Base-by-base conservation (phyloP, 1,140 invertebrate genomes). In the Caenorhabditis brenneri region DNA sequence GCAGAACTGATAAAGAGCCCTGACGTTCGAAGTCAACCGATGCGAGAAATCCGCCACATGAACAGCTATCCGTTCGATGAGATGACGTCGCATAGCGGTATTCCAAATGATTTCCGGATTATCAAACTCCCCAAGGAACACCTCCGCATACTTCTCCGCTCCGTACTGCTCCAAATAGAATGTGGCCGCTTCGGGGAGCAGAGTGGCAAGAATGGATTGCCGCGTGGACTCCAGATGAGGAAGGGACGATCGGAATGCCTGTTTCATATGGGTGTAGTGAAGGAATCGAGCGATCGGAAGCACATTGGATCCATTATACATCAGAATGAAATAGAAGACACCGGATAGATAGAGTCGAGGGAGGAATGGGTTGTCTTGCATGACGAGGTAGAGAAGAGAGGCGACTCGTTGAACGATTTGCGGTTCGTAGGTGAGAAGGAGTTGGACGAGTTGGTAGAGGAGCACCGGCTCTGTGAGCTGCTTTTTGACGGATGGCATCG, bases 221-320 rank as follows among this genome's bases (percentile, higher is more conserved):
- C 29, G 87, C 82, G 53, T 90, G 86, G 48, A 86, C 24, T 84
- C 90, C 85, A 49, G 89, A 92, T 39, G 91, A 87, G 39, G 87
- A 80, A 80, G 91, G 16, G 87, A 79, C 6, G 88, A 89, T 16
- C 89, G 83, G 89, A 97, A 98, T 0, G 96, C 96, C 92, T 94
- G 97, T 90, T 96, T 96, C 90, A 95, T 94, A 91, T 99, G 97
- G 16, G 97, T 97, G 74, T 97, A 92, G 89, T 98, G 94, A 27
- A 99, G 93, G 91, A 99, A 97, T 87, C 94, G 93, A 0, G 97
- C 97, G 81, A 99, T 95, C 0, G 97, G 97, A 58, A 99, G 91
- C 33, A 99, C 94, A 91, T 99, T 99, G 5, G 96, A 98, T 10
- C 98, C 98, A 12, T 96, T 99, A 91, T 99, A 99, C 95, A 99